These are phyloP conservation scores for Brachionus koreanus DNA, from an alignment of 1,140 invertebrate species.

Conservation along the genomic window DNA sequence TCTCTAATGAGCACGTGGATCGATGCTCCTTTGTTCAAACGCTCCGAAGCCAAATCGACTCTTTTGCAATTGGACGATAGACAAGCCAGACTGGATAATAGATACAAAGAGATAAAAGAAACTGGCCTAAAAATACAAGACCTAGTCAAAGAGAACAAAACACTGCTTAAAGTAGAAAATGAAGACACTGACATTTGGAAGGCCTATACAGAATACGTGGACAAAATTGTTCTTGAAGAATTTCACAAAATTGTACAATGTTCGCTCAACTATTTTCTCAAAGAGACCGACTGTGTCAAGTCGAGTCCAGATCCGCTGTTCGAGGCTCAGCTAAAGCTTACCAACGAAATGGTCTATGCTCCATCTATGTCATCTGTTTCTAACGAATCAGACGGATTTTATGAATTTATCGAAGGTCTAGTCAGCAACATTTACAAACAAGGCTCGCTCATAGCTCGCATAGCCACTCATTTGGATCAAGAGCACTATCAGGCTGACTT, in stretches of 20 bases:
- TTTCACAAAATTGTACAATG: conserved; percentile 68
- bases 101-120: conserved; percentile 69
- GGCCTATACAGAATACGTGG: conserved; percentile 78
- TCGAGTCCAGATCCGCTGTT: conserved; percentile 71
- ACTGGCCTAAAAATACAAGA: conserved; percentile 70
- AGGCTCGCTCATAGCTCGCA: conserved; percentile 69
- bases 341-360: conserved; percentile 68
- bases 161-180: conserved; percentile 71
- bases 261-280: conserved; percentile 79
- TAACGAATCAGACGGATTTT: conserved; percentile 71
- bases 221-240: conserved; percentile 76
- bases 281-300: conserved; percentile 78
- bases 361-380: conserved; percentile 78
- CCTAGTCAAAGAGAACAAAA: conserved; percentile 72
- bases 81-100: conserved; percentile 68
- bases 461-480: conserved; percentile 55
- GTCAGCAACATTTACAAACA: conserved; percentile 79
- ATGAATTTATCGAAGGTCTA: conserved; percentile 69
- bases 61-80: conserved; percentile 78
- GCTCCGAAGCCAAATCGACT: conserved; percentile 73
- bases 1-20: conserved; percentile 74
- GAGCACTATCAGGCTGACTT: conserved; percentile 55
- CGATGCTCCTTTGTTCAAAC: conserved; percentile 73
- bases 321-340: conserved; percentile 75
- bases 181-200: conserved; percentile 69